Percentiles rank a stretch among this genome's conserved stretches.
These are phyloP conservation scores for Chitala chitala DNA, from an alignment of 2,113 vertebrate species.

Conservation along the genomic window DNA sequence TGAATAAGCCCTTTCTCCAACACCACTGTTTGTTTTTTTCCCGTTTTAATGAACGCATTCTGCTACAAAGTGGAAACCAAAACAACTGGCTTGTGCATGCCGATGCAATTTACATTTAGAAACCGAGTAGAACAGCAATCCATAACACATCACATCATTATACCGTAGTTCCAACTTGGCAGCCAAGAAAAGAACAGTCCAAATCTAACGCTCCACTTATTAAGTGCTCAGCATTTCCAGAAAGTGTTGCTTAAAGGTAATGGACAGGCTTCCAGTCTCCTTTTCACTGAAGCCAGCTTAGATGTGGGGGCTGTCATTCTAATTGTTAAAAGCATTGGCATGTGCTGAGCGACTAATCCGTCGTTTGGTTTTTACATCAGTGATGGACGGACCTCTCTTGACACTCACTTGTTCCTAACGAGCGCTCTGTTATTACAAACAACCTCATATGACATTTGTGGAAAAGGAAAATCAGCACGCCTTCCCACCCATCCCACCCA, in stretches of 20 bases:
- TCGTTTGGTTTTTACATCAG: background rate
- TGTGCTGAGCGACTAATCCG: constrained; percentile 15
- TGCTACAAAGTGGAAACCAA: constrained; percentile 31
- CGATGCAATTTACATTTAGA: constrained; percentile 24
- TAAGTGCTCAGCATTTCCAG: no score
- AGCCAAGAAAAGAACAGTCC: constrained; percentile 33
- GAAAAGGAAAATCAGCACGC: no score
- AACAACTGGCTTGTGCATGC: constrained; percentile 9
- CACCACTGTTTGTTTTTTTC: background rate
- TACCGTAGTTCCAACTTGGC: constrained; percentile 26
- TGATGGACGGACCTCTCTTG: background rate
- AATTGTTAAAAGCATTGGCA: constrained; percentile 31
- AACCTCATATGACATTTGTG: background rate
- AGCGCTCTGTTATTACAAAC: background rate
- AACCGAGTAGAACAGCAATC: constrained; percentile 13
- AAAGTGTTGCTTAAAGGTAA: no score
- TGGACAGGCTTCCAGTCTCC: no score
- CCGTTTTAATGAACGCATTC: no score
- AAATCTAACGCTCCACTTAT: constrained; percentile 44
- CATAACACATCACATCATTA: constrained; percentile 27
- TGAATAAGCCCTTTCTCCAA: background rate
- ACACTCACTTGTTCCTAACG: background rate
- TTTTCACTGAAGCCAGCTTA: no score
- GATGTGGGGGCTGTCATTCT: constrained; percentile 34
- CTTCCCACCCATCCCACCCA: no score